A percentile compares a stretch with the other conserved stretches of the same genome.
Conservation (phyloP, 2,797 vertebrate species). For the Taeniopygia guttata region DNA sequence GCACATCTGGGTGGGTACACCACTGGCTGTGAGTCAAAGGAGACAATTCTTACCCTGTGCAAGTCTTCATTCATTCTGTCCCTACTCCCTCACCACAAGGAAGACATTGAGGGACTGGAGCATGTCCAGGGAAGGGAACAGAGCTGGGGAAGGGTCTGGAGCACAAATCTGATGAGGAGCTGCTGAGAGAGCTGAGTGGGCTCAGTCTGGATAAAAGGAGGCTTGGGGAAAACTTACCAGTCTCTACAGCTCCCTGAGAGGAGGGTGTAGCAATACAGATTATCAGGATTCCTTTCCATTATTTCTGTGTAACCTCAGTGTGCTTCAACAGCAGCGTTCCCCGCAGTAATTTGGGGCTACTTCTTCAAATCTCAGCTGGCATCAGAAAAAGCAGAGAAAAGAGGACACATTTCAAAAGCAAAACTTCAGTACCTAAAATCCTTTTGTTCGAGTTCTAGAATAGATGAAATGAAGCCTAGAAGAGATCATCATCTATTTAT, state of each 20-base stretch:
- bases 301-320: background rate
- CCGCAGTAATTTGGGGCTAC: background rate
- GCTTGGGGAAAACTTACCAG: fast-evolving
- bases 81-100: too few relatives aligned
- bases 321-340: background rate
- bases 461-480: background rate
- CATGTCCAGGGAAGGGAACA: fast-evolving
- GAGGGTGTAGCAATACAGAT: background rate
- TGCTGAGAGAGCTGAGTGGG: background rate
- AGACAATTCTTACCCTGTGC: background rate
- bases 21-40: background rate
- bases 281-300: background rate
- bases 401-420: background rate
- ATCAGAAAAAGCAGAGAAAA: background rate
- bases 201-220: background rate
- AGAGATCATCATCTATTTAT: background rate
- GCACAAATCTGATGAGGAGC: background rate
- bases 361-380: background rate
- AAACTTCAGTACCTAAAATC: background rate
- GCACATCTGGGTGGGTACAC: background rate
- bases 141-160: background rate
- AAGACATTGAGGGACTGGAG: background rate
- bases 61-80: background rate
- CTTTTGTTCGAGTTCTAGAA: background rate
- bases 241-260: background rate